phyloP scores from a whole-genome alignment of 1,140 invertebrate genomes.

The Caerostris extrusa region DNA sequence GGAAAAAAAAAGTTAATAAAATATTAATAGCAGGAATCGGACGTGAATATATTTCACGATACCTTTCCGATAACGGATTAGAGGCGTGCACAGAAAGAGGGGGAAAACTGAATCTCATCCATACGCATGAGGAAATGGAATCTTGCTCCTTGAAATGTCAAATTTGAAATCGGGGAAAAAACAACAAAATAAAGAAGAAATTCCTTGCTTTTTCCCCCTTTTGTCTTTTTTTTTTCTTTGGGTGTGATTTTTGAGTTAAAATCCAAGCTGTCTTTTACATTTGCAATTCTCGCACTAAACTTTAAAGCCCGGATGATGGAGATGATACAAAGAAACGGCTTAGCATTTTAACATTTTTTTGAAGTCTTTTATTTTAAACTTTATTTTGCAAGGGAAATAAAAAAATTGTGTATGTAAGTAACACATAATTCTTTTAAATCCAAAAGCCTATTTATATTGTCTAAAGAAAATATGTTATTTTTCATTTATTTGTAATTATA shows the following conservation, averaged over 20 bases:
- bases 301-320: background rate
- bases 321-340: background rate
- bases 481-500: no score
- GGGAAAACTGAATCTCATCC: conserved; percentile 52
- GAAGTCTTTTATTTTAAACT: no score
- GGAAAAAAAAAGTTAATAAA: background rate
- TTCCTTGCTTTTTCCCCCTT: background rate
- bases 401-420: no score
- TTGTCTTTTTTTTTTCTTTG: background rate
- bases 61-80: conserved; percentile 47
- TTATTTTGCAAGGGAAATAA: no score
- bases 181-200: conserved; percentile 31
- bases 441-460: no score
- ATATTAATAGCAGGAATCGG: background rate
- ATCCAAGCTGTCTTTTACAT: conserved; percentile 30
- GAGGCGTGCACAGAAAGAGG: background rate
- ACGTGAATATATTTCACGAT: conserved; percentile 64
- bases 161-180: conserved; percentile 57
- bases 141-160: conserved; percentile 67
- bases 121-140: conserved; percentile 59
- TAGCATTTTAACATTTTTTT: no score
- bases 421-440: no score
- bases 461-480: no score
- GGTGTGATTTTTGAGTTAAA: background rate
- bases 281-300: conserved; percentile 39